Conservation (phyloP, 2,888 invertebrate species). For the Sialis lutaria region DNA sequence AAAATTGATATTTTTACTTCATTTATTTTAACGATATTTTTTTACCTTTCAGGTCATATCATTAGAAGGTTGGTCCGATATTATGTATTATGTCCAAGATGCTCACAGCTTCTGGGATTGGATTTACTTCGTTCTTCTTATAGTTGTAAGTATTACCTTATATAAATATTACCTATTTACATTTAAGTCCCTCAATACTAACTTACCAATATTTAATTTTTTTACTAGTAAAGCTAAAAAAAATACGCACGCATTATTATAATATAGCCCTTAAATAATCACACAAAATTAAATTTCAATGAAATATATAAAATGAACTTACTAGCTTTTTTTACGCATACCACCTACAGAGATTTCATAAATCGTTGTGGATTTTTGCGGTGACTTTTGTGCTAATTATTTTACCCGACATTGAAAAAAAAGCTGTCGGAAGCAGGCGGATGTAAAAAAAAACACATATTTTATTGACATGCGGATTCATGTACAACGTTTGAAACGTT, state of each 20-base stretch:
- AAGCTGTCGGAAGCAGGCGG: neutral
- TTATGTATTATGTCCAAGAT: conserved; percentile 99
- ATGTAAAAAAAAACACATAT: too few relatives aligned
- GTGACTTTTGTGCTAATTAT: neutral
- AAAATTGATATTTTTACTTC: neutral
- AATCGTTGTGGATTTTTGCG: too few relatives aligned
- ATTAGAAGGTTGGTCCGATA: conserved; percentile 99
- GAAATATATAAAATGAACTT: too few relatives aligned
- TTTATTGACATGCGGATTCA: too few relatives aligned
- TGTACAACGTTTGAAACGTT: too few relatives aligned
- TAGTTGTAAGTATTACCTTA: conserved; percentile 76
- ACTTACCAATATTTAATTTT: too few relatives aligned
- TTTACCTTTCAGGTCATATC: conserved; percentile 76
- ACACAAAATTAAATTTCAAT: too few relatives aligned
- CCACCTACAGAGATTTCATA: too few relatives aligned
- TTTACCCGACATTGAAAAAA: neutral
- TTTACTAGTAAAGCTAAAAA: too few relatives aligned
- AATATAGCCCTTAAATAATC: too few relatives aligned
- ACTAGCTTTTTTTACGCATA: too few relatives aligned
- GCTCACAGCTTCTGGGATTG: conserved; percentile 99
- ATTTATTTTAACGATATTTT: neutral
- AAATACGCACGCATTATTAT: too few relatives aligned
- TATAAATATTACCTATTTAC: neutral
- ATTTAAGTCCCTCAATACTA: neutral
- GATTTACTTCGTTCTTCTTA: conserved; percentile 97